Base-by-base conservation (phyloP, 2,888 invertebrate genomes). In the Sicus ferrugineus region DNA sequence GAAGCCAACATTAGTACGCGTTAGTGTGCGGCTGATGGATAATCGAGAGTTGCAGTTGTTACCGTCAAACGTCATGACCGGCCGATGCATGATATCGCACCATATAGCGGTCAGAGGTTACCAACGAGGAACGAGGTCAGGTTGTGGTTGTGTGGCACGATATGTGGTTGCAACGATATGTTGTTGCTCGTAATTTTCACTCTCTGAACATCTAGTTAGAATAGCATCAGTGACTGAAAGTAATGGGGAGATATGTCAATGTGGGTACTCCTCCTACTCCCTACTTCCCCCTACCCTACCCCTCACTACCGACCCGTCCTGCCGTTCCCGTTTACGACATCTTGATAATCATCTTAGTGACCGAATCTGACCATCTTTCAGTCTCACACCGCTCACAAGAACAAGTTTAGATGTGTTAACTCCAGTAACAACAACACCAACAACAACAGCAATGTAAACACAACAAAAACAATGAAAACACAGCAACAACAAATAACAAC, bases 91-190 rank as follows among this genome's bases (percentile, higher is more conserved):
- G 42, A 42, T 46, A 23, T 23, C 26, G 2, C 21, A 19, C 26
- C n/a, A 26, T 2, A 21, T 46, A 21, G 14, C n/a, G 62, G 3
- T 16, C 16, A 34, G 28, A 46, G 48, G 46, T 31, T 48, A 31
- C 16, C 59, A 46, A n/a, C n/a, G 6, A 11, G 11, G 28, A 66
- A 38, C 46, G 50, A 34, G 59, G 34, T 67, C 59, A 50, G 48
- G 46, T 56, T 67, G 56, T 42, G 67, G 58, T 21, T 59, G 11
- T 26, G n/a, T n/a, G n/a, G n/a, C n/a, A 14, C 50, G 42, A 38
- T 42, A 56, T 52, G 62, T 14, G n/a, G 26, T 14, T 23, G 23
- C 11, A 19, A 6, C 14, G 7, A n/a, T n/a, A n/a, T n/a, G n/a
- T n/a, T n/a, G n/a, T n/a, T n/a, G n/a, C n/a, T n/a, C n/a, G n/a